phyloP scores from a whole-genome alignment of 1,140 invertebrate species.

The Orussus abietinus region DNA sequence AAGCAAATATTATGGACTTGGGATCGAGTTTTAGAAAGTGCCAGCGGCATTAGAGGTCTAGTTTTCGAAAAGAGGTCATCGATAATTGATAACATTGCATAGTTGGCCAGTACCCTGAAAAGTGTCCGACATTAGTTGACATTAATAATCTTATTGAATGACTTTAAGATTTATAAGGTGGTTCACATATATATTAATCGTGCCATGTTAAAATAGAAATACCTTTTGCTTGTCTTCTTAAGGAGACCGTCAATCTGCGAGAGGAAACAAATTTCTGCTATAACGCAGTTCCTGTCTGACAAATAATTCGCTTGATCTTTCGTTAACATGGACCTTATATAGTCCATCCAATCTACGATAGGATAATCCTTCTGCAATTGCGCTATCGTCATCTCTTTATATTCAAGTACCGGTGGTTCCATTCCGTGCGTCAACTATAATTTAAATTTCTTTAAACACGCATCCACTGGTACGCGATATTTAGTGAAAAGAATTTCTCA shows the following conservation, averaged over 20 bases:
- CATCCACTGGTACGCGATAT: no score
- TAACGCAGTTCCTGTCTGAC: slow-evolving; percentile 10
- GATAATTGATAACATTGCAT: slow-evolving; percentile 16
- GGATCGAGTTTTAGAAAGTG: slow-evolving; percentile 3
- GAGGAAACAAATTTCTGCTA: slow-evolving; percentile 12
- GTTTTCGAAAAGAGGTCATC: slow-evolving; percentile 15
- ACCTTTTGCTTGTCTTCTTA: slow-evolving; percentile 14
- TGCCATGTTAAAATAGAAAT: no score
- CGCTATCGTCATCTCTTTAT: slow-evolving; percentile 1
- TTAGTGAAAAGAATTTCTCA: no score
- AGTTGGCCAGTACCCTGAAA: slow-evolving; percentile 16
- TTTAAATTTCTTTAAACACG: no score
- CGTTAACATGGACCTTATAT: slow-evolving; percentile 14
- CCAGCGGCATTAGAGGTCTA: slow-evolving; percentile 14
- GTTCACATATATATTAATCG: no score
- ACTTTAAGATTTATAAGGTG: no score
- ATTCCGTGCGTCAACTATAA: neutral
- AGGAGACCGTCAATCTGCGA: slow-evolving; percentile 11
- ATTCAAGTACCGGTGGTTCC: neutral
- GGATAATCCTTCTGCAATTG: slow-evolving; percentile 13
- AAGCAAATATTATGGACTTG: slow-evolving; percentile 15
- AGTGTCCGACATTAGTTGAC: no score
- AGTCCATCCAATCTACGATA: slow-evolving; percentile 15
- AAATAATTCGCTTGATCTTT: slow-evolving; percentile 12
- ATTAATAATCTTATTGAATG: no score